Evolutionary conservation across 2,888 invertebrate genomes (phyloP).

Genomic region (Drosophila hamatofila): DNA sequence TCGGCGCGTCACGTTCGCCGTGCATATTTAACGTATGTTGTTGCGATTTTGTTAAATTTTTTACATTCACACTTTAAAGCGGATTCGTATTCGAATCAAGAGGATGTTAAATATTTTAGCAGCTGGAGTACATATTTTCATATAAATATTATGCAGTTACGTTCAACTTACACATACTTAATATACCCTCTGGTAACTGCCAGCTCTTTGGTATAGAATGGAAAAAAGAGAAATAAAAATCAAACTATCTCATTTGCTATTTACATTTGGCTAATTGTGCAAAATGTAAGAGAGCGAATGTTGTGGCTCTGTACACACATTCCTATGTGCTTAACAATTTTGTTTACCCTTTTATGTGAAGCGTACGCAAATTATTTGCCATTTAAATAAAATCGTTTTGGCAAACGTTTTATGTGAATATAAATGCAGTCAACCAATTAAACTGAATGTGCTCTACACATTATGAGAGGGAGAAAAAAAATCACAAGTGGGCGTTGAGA

Average conservation of each 20-base stretch:
- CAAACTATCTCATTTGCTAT: constrained; percentile 28
- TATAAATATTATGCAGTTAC: not conserved
- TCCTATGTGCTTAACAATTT: constrained; percentile 23
- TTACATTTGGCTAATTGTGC: constrained; percentile 44
- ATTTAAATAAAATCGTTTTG: constrained; percentile 36
- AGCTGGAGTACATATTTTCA: not conserved
- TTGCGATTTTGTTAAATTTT: not conserved
- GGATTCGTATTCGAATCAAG: not conserved
- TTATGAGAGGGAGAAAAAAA: not conserved
- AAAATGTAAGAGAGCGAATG: constrained; percentile 11
- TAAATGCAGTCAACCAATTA: constrained; percentile 49
- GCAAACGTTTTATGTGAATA: constrained; percentile 40
- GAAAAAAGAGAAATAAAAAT: not conserved
- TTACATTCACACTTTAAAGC: not conserved
- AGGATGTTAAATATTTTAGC: not conserved
- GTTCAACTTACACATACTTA: not conserved
- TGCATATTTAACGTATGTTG: not conserved
- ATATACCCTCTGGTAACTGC: not conserved
- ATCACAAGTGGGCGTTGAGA: not conserved
- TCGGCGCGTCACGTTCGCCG: not conserved
- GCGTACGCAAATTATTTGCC: constrained; percentile 34
- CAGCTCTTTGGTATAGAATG: not conserved
- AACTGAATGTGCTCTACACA: constrained; percentile 29
- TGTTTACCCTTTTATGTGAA: constrained; percentile 25
- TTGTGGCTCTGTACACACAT: constrained; percentile 10